phyloP scores from a whole-genome alignment of 2,113 vertebrate genomes.

The Platysteira castanea region DNA sequence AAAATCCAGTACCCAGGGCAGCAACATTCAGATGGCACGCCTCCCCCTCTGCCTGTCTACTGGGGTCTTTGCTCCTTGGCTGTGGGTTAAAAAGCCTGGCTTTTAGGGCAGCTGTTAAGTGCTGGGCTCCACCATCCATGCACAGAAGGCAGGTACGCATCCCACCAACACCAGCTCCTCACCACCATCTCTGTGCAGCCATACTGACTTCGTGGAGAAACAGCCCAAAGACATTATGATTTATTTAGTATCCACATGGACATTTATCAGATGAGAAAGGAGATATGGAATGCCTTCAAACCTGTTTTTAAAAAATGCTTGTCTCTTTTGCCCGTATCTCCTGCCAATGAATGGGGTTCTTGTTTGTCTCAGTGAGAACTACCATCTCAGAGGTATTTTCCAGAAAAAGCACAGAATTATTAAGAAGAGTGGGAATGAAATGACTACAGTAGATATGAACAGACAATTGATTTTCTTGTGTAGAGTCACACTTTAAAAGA shows the following conservation, averaged over 20 bases:
- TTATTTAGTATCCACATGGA: not conserved
- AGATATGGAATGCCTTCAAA: not conserved
- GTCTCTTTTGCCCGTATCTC: not conserved
- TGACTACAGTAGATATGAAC: not conserved
- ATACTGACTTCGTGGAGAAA: not conserved
- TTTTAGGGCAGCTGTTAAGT: not conserved
- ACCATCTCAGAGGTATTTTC: not conserved
- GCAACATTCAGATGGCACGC: not conserved
- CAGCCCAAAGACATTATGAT: not conserved
- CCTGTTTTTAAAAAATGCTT: not conserved
- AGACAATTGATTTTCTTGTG: not conserved
- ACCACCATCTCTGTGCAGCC: not conserved
- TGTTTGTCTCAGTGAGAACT: not conserved
- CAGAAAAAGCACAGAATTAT: not conserved
- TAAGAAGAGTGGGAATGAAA: not conserved
- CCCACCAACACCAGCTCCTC: not conserved
- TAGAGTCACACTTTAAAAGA: not conserved
- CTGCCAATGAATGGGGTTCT: not conserved
- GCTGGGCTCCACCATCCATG: accelerated
- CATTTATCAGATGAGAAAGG: not conserved
- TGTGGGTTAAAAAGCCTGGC: not conserved
- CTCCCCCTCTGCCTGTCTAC: not conserved
- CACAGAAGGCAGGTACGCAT: not conserved
- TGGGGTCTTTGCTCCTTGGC: not conserved
- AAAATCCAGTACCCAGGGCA: not conserved